Evolutionary conservation across 2,113 vertebrate genomes (phyloP).

Genomic region (Cinclus cinclus): DNA sequence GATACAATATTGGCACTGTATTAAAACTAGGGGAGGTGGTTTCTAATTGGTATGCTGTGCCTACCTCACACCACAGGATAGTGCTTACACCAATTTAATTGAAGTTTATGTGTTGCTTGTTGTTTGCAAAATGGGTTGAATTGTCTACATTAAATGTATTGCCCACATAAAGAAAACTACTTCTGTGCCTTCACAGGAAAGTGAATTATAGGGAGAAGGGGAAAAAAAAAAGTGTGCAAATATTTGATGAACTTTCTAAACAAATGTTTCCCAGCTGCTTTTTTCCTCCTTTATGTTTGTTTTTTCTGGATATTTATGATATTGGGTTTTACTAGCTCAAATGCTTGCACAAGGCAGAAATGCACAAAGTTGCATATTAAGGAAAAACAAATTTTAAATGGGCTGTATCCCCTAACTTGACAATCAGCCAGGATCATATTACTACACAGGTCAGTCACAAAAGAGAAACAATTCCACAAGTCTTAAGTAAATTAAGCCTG

Average conservation of each 20-base stretch:
- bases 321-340: neutral
- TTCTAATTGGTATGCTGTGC: neutral
- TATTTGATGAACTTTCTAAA: conserved; percentile 16
- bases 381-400: neutral
- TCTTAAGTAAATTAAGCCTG: neutral
- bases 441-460: neutral
- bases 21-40: neutral
- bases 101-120: neutral
- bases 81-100: neutral
- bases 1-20: neutral
- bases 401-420: neutral
- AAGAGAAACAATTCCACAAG: neutral
- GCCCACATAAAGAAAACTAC: neutral
- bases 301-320: neutral
- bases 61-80: neutral
- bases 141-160: neutral
- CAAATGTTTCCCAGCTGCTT: neutral
- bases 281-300: neutral
- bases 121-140: neutral
- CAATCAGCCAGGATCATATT: neutral
- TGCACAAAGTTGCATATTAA: neutral
- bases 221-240: neutral
- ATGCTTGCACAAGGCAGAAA: neutral
- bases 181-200: neutral
- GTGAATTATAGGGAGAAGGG: neutral